Conservation (phyloP, 2,888 invertebrate genomes). For the Gari tellinella region DNA sequence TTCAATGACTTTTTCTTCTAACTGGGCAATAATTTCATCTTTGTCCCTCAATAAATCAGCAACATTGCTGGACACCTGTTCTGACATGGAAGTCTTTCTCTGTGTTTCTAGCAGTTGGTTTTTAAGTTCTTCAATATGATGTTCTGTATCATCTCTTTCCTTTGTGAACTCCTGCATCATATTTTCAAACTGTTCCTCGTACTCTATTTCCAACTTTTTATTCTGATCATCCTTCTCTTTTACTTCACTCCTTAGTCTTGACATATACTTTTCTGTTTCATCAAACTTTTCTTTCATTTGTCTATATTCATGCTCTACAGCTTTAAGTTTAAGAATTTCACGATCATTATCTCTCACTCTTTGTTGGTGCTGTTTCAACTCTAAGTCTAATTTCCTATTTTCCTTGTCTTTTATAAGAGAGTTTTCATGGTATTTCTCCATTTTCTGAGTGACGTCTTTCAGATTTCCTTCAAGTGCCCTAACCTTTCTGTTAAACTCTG, state of each 20-base stretch:
- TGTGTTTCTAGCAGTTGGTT: slow-evolving; percentile 91
- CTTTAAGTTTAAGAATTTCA: slow-evolving; percentile 78
- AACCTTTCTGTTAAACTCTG: slow-evolving; percentile 77
- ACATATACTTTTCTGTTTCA: slow-evolving; percentile 66
- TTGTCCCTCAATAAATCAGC: slow-evolving; percentile 92
- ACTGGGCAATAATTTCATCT: slow-evolving; percentile 93
- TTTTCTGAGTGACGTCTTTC: slow-evolving; percentile 71
- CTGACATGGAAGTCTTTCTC: slow-evolving; percentile 86
- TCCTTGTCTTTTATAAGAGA: slow-evolving; percentile 75
- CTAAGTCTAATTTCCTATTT: slow-evolving; percentile 72
- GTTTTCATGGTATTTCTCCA: slow-evolving; percentile 74
- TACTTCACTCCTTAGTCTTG: slow-evolving; percentile 58
- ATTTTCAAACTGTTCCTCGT: slow-evolving; percentile 74
- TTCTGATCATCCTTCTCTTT: slow-evolving; percentile 72
- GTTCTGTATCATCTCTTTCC: slow-evolving; percentile 78
- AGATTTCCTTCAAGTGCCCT: slow-evolving; percentile 74
- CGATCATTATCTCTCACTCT: slow-evolving; percentile 75
- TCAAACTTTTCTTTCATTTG: slow-evolving; percentile 75
- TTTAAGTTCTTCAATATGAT: slow-evolving; percentile 90
- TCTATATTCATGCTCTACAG: slow-evolving; percentile 76
- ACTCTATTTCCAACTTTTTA: slow-evolving; percentile 72
- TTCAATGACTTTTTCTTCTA: slow-evolving; percentile 90
- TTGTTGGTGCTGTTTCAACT: slow-evolving; percentile 71
- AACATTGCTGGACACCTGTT: slow-evolving; percentile 77
- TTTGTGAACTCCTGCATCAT: slow-evolving; percentile 81